A percentile compares a stretch with the other conserved stretches of the same genome.
These are phyloP conservation scores for Drosophila repletoides DNA, from an alignment of 1,140 invertebrate species.

Conservation along the genomic window DNA sequence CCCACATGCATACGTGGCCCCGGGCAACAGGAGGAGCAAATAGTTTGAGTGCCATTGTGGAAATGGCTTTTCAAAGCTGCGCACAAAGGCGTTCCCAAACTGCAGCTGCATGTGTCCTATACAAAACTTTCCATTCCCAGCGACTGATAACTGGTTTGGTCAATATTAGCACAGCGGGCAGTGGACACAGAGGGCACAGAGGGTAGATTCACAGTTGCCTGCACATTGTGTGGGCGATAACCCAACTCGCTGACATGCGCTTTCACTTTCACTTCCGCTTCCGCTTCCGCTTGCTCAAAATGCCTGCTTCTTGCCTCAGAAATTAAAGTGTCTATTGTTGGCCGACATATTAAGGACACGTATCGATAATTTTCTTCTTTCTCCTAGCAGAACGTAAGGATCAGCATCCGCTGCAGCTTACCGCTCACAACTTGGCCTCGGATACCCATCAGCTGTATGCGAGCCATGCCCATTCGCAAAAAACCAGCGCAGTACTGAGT, in stretches of 20 bases:
- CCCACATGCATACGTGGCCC: constrained; percentile 21
- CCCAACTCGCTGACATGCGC: constrained; percentile 57
- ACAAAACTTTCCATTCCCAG: constrained; percentile 24
- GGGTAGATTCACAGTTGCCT: constrained; percentile 41
- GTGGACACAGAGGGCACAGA: too few relatives aligned
- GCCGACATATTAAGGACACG: constrained; percentile 18
- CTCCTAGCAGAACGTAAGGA: constrained; percentile 65
- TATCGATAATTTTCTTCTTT: constrained; percentile 7
- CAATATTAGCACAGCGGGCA: constrained; percentile 42
- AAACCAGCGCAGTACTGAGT: constrained; percentile 50
- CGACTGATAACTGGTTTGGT: constrained; percentile 23
- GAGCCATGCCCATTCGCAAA: constrained; percentile 30
- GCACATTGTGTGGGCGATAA: constrained; percentile 58
- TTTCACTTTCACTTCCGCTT: constrained; percentile 53
- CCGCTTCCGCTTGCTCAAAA: neutral
- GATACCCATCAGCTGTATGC: constrained; percentile 64
- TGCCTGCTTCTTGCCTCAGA: neutral
- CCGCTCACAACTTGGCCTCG: constrained; percentile 67
- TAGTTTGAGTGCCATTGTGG: constrained; percentile 52
- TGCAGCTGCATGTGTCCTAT: constrained; percentile 21
- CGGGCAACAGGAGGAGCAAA: constrained; percentile 12
- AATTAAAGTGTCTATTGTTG: neutral
- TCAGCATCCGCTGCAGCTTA: constrained; percentile 71
- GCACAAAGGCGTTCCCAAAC: constrained; percentile 23
- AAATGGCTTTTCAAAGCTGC: constrained; percentile 6